phyloP scores from a whole-genome alignment of 2,797 vertebrate genomes.

The Orestias chungarensis region DNA sequence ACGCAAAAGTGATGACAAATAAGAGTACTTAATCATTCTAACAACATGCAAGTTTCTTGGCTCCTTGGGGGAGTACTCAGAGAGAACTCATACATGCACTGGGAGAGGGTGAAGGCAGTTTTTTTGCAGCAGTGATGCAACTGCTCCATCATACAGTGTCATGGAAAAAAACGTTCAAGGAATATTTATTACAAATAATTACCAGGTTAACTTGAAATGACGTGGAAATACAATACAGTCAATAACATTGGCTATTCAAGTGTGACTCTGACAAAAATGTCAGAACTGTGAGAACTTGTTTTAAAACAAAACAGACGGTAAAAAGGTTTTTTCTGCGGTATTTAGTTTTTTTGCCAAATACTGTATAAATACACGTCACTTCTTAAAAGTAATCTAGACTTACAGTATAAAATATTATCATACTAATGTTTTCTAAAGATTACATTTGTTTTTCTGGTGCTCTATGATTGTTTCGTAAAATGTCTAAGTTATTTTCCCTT shows the following conservation, averaged over 20 bases:
- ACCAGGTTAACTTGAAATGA: background rate
- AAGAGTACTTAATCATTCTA: background rate
- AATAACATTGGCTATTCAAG: too few species aligned
- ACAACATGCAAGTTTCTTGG: background rate
- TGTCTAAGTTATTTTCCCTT: background rate
- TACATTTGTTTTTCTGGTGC: background rate
- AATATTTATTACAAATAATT: slow-evolving; percentile 1
- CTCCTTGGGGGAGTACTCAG: background rate
- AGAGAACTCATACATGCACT: background rate
- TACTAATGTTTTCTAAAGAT: background rate
- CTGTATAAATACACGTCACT: too few species aligned
- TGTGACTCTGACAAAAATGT: too few species aligned
- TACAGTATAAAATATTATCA: background rate
- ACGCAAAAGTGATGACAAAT: background rate
- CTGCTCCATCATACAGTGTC: background rate
- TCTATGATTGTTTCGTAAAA: background rate
- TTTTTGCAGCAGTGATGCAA: background rate
- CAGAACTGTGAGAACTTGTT: too few species aligned
- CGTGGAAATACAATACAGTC: background rate
- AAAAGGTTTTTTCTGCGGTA: too few species aligned
- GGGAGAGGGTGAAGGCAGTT: background rate
- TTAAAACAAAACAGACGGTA: too few species aligned
- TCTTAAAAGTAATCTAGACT: background rate
- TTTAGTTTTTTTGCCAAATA: background rate
- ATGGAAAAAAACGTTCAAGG: background rate